Evolutionary conservation across 2,113 vertebrate species (phyloP).

Genomic region (Thinocorus orbignyianus): DNA sequence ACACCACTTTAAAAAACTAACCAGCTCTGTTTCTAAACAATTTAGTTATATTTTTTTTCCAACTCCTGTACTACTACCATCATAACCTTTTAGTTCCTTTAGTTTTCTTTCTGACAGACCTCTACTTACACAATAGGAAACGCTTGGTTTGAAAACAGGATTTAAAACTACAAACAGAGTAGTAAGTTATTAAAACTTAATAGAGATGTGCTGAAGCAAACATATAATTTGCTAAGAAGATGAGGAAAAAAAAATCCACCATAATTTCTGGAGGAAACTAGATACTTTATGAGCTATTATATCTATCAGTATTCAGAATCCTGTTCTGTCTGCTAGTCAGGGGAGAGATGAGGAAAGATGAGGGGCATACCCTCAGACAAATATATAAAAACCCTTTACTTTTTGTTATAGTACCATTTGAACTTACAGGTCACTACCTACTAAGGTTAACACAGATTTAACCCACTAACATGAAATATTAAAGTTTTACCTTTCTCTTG

Average conservation of each 20-base stretch:
- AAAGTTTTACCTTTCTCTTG: background rate
- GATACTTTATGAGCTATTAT: background rate
- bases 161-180: background rate
- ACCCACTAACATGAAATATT: constrained; percentile 2
- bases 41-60: background rate
- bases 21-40: background rate
- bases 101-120: background rate
- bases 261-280: background rate
- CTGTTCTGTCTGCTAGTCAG: background rate
- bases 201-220: background rate
- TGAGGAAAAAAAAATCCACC: background rate
- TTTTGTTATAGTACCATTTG: background rate
- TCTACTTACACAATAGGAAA: background rate
- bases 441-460: background rate
- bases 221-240: background rate
- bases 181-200: background rate
- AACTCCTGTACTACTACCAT: background rate
- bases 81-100: background rate
- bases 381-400: background rate
- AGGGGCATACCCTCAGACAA: background rate
- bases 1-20: background rate
- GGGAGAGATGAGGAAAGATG: background rate
- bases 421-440: background rate
- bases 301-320: background rate
- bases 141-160: background rate